Evolutionary conservation across 2,888 invertebrate species (phyloP).

Genomic region (Stenchaetothrips biformis): DNA sequence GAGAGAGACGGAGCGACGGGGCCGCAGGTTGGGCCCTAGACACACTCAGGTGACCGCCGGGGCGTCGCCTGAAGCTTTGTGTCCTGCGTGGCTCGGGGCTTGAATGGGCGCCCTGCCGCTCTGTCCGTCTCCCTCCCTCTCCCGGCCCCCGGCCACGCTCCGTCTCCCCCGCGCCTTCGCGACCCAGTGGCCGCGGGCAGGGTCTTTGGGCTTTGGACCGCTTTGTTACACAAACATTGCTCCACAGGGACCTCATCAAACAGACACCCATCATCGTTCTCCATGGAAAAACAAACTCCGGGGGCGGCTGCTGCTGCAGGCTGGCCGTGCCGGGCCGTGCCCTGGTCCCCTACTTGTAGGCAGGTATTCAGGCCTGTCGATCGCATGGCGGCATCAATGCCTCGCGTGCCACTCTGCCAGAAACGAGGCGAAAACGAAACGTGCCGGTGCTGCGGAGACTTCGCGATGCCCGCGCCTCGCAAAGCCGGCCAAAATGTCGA

Average conservation of each 20-base stretch:
- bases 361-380: too few relatives aligned
- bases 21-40: neutral
- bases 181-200: neutral
- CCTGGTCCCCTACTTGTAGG: too few relatives aligned
- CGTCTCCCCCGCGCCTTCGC: neutral
- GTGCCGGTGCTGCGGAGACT: too few relatives aligned
- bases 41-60: slow-evolving; percentile 4
- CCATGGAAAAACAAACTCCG: neutral
- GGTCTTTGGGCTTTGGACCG: neutral
- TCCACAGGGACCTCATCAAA: slow-evolving; percentile 24
- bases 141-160: neutral
- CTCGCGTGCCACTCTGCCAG: too few relatives aligned
- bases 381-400: too few relatives aligned
- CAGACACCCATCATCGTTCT: slow-evolving; percentile 20
- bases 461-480: too few relatives aligned
- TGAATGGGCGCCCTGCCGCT: neutral
- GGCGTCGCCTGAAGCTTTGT: slow-evolving; percentile 24
- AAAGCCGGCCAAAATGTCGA: too few relatives aligned
- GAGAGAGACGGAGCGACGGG: too few relatives aligned
- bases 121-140: neutral
- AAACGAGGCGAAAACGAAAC: too few relatives aligned
- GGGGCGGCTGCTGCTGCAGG: too few relatives aligned
- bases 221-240: slow-evolving; percentile 25
- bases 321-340: too few relatives aligned
- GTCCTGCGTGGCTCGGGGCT: neutral